Percentiles rank a stretch among this genome's conserved stretches.
Evolutionary conservation across 2,797 vertebrate species (phyloP).

Genomic region (Hyperoplus lanceolatus): DNA sequence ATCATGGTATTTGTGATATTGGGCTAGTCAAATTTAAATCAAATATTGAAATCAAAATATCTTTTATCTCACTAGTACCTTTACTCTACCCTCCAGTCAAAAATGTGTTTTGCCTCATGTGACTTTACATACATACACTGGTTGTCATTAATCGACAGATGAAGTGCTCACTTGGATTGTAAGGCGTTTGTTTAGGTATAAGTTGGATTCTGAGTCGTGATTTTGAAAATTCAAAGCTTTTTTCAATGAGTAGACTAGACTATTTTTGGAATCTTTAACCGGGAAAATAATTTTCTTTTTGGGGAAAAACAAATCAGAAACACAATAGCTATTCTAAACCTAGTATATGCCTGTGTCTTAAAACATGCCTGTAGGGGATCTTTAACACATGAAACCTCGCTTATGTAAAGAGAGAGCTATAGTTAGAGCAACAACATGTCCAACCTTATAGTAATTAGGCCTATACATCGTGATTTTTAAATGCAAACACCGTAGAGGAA

Average conservation of each 20-base stretch:
- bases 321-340: background rate
- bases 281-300: background rate
- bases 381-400: background rate
- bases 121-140: background rate
- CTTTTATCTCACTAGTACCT: background rate
- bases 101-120: background rate
- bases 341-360: background rate
- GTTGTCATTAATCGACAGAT: background rate
- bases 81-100: background rate
- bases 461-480: slow-evolving; percentile 14
- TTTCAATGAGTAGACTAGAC: background rate
- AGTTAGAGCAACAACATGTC: background rate
- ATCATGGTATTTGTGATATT: no score
- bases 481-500: background rate
- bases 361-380: background rate
- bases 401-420: background rate
- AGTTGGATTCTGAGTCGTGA: background rate
- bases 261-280: background rate
- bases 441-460: background rate
- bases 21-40: no score
- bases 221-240: background rate
- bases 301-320: background rate
- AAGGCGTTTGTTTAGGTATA: background rate
- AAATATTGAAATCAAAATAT: background rate
- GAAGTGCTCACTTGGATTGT: no score